Evolutionary conservation across 2,797 vertebrate species (phyloP).

Genomic region (Iguana delicatissima): DNA sequence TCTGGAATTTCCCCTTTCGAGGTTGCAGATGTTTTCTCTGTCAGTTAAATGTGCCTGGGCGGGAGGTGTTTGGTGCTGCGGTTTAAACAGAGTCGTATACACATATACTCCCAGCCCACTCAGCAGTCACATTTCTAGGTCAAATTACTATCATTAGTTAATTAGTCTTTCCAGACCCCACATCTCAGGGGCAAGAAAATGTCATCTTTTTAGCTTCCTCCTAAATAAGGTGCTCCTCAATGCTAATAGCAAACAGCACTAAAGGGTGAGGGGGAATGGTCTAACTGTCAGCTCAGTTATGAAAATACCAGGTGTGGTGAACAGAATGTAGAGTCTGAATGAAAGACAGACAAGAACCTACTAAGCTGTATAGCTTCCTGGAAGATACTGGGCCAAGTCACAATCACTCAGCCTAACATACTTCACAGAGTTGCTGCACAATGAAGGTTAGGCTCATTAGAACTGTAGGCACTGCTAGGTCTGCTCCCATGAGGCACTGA

Average conservation of each 20-base stretch:
- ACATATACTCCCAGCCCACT: not conserved
- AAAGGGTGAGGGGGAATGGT: not conserved
- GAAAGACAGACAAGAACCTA: not conserved
- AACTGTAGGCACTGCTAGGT: not conserved
- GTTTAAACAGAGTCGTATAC: slow-evolving; percentile 19
- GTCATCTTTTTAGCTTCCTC: not conserved
- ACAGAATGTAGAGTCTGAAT: not conserved
- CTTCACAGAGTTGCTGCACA: not conserved
- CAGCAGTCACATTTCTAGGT: slow-evolving; percentile 24
- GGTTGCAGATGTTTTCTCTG: slow-evolving; percentile 38
- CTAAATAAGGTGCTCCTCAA: not conserved
- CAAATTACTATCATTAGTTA: slow-evolving; percentile 44
- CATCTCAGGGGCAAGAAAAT: slow-evolving; percentile 3
- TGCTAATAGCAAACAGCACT: not conserved
- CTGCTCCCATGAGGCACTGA: not conserved
- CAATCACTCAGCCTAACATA: not conserved
- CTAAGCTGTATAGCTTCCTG: not conserved
- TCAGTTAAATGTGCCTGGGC: slow-evolving; percentile 18
- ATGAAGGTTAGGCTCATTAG: not conserved
- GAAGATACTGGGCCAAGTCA: too few species aligned
- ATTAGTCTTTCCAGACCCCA: slow-evolving; percentile 34
- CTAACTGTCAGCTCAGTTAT: not conserved
- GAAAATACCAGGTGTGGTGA: slow-evolving; percentile 17
- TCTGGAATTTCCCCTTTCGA: slow-evolving; percentile 46
- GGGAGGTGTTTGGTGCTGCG: slow-evolving; percentile 28